phyloP scores from a whole-genome alignment of 1,140 invertebrate genomes.

The Eubasilissa regina region DNA sequence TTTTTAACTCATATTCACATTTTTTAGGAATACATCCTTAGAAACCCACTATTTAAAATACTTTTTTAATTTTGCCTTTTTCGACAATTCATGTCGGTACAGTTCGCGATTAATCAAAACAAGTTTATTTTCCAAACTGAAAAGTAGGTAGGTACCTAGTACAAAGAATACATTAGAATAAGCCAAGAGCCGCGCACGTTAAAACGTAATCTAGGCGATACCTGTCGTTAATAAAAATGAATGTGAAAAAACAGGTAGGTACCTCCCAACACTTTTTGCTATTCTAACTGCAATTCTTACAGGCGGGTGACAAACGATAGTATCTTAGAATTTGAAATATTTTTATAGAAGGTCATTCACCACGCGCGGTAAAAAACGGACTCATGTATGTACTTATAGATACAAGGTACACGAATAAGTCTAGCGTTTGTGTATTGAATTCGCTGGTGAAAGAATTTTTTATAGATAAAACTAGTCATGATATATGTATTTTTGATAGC shows the following conservation, averaged over 20 bases:
- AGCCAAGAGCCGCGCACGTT: background rate
- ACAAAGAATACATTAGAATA: constrained; percentile 11
- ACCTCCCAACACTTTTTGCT: constrained; percentile 26
- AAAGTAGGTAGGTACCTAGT: background rate
- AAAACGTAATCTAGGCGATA: constrained; percentile 4
- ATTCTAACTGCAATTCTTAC: constrained; percentile 14
- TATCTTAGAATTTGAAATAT: constrained; percentile 26
- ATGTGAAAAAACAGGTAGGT: background rate
- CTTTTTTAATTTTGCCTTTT: no score
- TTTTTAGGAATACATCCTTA: no score
- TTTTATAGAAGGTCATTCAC: constrained; percentile 33
- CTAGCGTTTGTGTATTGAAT: constrained; percentile 4
- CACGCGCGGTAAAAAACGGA: constrained; percentile 9
- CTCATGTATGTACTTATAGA: background rate
- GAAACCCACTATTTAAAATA: no score
- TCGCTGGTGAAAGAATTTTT: background rate
- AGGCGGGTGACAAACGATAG: constrained; percentile 13
- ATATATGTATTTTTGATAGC: background rate
- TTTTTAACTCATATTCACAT: no score
- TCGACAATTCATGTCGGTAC: no score
- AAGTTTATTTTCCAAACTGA: background rate
- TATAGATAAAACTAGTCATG: background rate
- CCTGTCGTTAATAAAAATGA: background rate
- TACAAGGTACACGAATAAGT: background rate
- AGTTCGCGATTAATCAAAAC: background rate